These are phyloP conservation scores for Paracanthobrama guichenoti DNA, from an alignment of 2,113 vertebrate species.

Conservation along the genomic window DNA sequence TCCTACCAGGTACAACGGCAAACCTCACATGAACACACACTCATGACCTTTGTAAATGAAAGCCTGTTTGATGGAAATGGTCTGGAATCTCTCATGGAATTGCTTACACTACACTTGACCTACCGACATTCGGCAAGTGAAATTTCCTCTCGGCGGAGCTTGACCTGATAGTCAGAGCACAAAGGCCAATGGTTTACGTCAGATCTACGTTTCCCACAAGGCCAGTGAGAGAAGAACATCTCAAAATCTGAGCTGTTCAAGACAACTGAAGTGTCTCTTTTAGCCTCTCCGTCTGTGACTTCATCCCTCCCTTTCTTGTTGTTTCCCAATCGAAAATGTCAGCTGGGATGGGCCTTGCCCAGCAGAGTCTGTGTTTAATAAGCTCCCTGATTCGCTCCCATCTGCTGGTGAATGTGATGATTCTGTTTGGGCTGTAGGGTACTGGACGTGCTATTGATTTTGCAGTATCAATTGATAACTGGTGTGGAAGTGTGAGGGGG, in stretches of 20 bases:
- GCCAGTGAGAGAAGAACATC: neutral
- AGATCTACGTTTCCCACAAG: neutral
- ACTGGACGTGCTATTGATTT: constrained; percentile 47
- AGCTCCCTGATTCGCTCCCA: constrained; percentile 39
- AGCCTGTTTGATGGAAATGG: constrained; percentile 24
- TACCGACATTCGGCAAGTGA: constrained; percentile 6
- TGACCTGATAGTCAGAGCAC: neutral
- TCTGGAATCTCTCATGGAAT: neutral
- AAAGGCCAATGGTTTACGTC: neutral
- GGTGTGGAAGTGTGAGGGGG: constrained; percentile 24
- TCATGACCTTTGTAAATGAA: neutral
- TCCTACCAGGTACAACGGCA: constrained; percentile 11
- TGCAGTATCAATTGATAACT: constrained; percentile 46
- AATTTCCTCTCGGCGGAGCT: constrained; percentile 9
- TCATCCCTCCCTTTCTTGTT: constrained; percentile 8
- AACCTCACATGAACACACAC: constrained; percentile 11
- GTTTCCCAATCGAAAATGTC: constrained; percentile 26
- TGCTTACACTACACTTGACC: neutral
- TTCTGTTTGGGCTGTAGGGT: constrained; percentile 47
- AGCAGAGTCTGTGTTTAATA: constrained; percentile 48
- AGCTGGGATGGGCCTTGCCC: constrained; percentile 7
- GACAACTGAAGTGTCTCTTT: neutral
- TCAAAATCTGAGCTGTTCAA: neutral
- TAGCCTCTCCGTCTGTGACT: neutral
- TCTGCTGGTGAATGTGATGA: constrained; percentile 45